These are phyloP conservation scores for Eupithecia inturbata DNA, from an alignment of 2,888 invertebrate genomes.

Conservation along the genomic window DNA sequence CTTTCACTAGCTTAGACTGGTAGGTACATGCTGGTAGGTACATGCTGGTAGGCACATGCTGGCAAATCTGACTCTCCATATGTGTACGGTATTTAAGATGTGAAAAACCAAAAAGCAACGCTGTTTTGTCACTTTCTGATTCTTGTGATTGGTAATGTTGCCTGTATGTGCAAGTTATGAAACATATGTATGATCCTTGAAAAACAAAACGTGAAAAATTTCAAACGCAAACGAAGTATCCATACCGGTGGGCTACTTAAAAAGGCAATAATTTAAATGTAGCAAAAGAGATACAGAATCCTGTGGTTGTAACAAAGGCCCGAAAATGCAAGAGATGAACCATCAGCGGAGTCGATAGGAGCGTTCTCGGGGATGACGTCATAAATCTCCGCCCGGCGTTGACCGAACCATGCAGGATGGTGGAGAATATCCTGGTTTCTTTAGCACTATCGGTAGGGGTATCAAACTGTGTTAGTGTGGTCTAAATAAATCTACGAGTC, in stretches of 20 bases:
- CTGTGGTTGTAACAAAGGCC: background rate
- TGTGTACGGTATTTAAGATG: background rate
- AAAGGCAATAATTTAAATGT: background rate
- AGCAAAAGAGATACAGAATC: background rate
- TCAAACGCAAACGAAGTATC: background rate
- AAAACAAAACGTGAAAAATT: background rate
- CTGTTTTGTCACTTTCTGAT: background rate
- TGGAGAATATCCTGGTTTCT: background rate
- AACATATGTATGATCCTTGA: background rate
- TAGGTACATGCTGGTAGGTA: no score
- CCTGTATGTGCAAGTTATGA: background rate
- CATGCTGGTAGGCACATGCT: no score
- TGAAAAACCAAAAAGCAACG: background rate
- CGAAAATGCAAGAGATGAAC: background rate
- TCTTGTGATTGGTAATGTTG: background rate
- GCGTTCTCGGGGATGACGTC: conserved; percentile 54
- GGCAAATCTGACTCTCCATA: background rate
- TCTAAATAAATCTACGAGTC: no score
- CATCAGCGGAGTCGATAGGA: conserved; percentile 63
- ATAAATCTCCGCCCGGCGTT: conserved; percentile 56
- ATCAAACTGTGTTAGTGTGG: no score
- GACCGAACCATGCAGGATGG: conserved; percentile 13
- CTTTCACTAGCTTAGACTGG: background rate
- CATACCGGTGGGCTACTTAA: background rate
- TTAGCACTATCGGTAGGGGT: background rate